Base-by-base conservation (phyloP, 2,797 vertebrate genomes). In the Apogon talboti region DNA sequence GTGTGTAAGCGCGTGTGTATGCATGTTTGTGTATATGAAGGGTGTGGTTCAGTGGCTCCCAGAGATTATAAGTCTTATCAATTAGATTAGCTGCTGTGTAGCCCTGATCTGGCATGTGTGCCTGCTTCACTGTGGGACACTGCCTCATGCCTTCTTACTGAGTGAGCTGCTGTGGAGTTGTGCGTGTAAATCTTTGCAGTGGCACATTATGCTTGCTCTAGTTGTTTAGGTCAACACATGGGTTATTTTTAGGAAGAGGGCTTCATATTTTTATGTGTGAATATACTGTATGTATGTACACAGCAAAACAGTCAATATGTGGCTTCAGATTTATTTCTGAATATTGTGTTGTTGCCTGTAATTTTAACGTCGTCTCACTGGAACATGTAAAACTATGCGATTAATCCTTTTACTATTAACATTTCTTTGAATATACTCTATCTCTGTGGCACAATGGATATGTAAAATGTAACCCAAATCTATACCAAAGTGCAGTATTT, bases 81-180 rank as follows among this genome's bases (percentile, higher is more conserved):
- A 49, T 83, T 83, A 91, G 89, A 94, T 91, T 88, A 90, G 78
- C 69, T 82, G 76, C 62, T 62, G 65, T 68, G 47, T 60, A 55
- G 68, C 64, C 55, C 73, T 81, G 85, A 82, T 63, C 50, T 81
- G 49, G 54, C 40, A 15, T 54, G 60, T 54, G 65, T 49, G 62
- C 57, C 28, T 58, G 55, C 42, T 53, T 77, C 67, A 28, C 54
- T 19, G 50, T 49, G 41, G 52, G 67, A 76, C 35, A 40, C 8
- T 18, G 44, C 65, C 28, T 75, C 71, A 52, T 53, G 67, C 62
- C 61, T 76, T 56, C 60, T 56, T 10, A 41, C 57, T 55, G 57
- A 74, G 68, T 49, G 61, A 67, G 68, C 43, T 47, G 38, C 57
- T 56, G 45, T 40, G 47, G 19, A 55, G 50, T 40, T 67, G 51